Base-by-base conservation (phyloP, 2,888 invertebrate species). In the Cephonodes hylas region DNA sequence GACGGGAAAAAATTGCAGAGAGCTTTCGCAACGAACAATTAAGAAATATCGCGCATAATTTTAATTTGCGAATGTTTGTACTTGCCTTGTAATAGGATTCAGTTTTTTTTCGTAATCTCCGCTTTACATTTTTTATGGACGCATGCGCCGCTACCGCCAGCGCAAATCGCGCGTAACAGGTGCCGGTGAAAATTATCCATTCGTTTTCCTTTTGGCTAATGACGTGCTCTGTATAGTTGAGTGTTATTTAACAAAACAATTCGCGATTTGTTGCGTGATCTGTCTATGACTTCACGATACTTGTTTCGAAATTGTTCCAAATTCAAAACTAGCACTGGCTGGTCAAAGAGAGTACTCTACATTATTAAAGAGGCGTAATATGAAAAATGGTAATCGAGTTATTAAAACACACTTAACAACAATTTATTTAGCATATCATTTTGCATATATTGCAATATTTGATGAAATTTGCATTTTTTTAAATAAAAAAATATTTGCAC, bases 91-190 rank as follows among this genome's bases (percentile, higher is more conserved):
- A 60, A 60, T 18, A 18, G 46, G 23, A 59, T 15, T 46, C 10
- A 5, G 64, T 73, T 77, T 75, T 79, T n/a, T 85, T 84, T 78
- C 76, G 73, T 79, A 83, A 84, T 75, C 75, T 69, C 72, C 68
- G 73, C 66, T 72, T 76, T 76, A 70, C 4, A 38, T 38, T 76
- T 74, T 73, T 77, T 71, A 18, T 27, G 38, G 53, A 53, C 53
- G 53, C 31, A 53, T 53, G 53, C 53, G 27, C 53, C 60, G 65
- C 71, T 76, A 70, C 76, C 75, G 76, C 65, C 58, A 71, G 64
- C 66, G 72, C 71, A 72, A 76, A 71, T 73, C 74, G 76, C 77
- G 76, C 76, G 79, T 74, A 72, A 78, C 72, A 59, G 64, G 45
- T 67, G 68, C 61, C 63, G 74, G 78, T 79, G 80, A 80, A 84